Evolutionary conservation across 2,797 vertebrate species (phyloP), one percentile per base, ranked within the genome.

Genomic region (Ambastaia sidthimunki): DNA sequence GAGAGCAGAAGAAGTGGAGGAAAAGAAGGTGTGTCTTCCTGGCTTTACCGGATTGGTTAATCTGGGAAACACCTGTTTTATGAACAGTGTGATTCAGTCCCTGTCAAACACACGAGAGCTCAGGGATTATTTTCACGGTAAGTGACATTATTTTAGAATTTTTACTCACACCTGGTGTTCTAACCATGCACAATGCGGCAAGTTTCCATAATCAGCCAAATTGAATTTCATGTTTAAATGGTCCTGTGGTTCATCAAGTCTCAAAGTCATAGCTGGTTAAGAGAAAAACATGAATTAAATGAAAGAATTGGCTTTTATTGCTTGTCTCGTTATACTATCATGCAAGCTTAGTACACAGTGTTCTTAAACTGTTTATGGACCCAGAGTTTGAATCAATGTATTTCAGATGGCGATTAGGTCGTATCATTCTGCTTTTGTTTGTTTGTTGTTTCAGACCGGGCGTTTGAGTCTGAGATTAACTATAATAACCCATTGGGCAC

Each of bases 61-160:
- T 88, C 92, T 99, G 3, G 98, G 98, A 80, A 99, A 99, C 91
- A 99, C 98, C 52, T 99, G 98, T 90, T 99, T 99, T 91, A 99
- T 99, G 98, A 99, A 99, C 91, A 99, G 97, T 0, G 98, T 99
- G 84, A 99, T 99, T 86, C 98, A 99, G 85, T 98, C 97, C 73
- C 89, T 99, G 82, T 99, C 98, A 50, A 99, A 99, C 91, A 99
- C 98, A 15, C 92, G 98, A 76, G 98, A 99, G 87, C 96, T 99
- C 80, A 94, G 97, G 31, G 98, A 99, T 89, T 99, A 97, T 87
- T 99, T 99, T 85, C 98, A 98, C 0, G 97, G 98, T 99, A 86
- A 94, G 93, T 57, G 3, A 0, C 12, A 10, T 11, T 68, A 9
- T 63, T 34, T 65, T 5, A 41, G 16, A 71, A 52, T n/a, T 21